Percentiles rank a stretch among this genome's conserved stretches.
Conservation (phyloP, 2,888 invertebrate species). For the Diabrotica balteata region DNA sequence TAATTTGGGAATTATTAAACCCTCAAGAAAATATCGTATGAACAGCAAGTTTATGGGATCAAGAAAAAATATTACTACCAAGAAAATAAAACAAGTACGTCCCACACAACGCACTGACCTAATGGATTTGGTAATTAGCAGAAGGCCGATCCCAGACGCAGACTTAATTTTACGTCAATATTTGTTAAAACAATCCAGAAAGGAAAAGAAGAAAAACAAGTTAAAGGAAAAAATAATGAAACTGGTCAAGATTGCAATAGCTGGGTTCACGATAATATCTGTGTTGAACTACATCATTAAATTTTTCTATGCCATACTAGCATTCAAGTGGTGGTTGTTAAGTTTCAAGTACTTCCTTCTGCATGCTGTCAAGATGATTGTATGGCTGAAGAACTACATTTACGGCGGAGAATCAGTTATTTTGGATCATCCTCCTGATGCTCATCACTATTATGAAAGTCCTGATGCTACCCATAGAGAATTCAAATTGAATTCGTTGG, state of each 20-base stretch:
- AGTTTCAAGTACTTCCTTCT: constrained; percentile 72
- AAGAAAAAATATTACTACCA: too few relatives aligned
- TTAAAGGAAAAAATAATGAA: constrained; percentile 71
- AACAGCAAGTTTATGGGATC: too few relatives aligned
- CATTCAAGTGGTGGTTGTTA: constrained; percentile 79
- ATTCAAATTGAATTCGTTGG: constrained; percentile 50
- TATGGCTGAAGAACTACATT: constrained; percentile 73
- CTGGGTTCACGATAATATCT: constrained; percentile 71
- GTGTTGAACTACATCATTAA: constrained; percentile 77
- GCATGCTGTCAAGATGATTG: constrained; percentile 75
- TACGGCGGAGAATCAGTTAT: constrained; percentile 59
- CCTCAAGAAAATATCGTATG: too few relatives aligned
- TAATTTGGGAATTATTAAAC: too few relatives aligned
- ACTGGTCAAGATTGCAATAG: constrained; percentile 73
- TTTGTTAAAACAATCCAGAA: neutral
- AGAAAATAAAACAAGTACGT: too few relatives aligned
- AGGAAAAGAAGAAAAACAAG: constrained; percentile 60
- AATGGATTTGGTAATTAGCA: too few relatives aligned
- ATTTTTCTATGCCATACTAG: constrained; percentile 73
- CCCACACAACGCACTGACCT: too few relatives aligned
- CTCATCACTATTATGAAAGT: too few relatives aligned
- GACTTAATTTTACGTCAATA: too few relatives aligned
- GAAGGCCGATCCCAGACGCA: too few relatives aligned
- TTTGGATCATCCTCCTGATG: too few relatives aligned
- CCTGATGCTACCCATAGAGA: constrained; percentile 78